Percentiles rank a stretch among this genome's conserved stretches.
Evolutionary conservation across 2,113 vertebrate genomes (phyloP).

Genomic region (Antechinus flavipes): DNA sequence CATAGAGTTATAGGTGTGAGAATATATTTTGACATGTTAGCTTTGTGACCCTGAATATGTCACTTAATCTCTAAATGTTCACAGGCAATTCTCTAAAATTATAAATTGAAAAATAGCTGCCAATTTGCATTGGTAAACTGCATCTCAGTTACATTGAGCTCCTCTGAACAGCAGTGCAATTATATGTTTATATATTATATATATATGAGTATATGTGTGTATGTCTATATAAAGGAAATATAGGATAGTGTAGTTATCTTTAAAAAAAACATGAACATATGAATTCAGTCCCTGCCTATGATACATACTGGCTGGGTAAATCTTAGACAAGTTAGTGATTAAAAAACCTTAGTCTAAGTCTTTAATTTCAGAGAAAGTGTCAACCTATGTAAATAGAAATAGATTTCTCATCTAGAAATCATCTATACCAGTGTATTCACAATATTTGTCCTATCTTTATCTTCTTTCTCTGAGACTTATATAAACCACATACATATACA

Average conservation of each 20-base stretch:
- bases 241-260: too few species aligned
- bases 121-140: neutral
- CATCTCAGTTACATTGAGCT: neutral
- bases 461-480: neutral
- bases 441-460: neutral
- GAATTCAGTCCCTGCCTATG: too few species aligned
- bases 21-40: neutral
- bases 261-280: too few species aligned
- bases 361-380: too few species aligned
- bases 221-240: too few species aligned
- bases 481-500: neutral
- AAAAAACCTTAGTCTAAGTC: too few species aligned
- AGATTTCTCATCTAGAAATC: neutral
- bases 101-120: neutral
- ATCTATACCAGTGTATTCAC: neutral
- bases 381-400: neutral
- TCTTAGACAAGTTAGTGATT: too few species aligned
- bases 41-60: neutral
- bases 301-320: too few species aligned
- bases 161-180: neutral
- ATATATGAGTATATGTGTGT: too few species aligned
- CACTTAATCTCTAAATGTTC: neutral
- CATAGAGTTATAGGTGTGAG: neutral
- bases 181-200: too few species aligned
- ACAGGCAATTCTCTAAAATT: neutral